Percentiles rank a stretch among this genome's conserved stretches.
These are phyloP conservation scores for Perca flavescens DNA, from an alignment of 2,113 vertebrate genomes.

Conservation along the genomic window DNA sequence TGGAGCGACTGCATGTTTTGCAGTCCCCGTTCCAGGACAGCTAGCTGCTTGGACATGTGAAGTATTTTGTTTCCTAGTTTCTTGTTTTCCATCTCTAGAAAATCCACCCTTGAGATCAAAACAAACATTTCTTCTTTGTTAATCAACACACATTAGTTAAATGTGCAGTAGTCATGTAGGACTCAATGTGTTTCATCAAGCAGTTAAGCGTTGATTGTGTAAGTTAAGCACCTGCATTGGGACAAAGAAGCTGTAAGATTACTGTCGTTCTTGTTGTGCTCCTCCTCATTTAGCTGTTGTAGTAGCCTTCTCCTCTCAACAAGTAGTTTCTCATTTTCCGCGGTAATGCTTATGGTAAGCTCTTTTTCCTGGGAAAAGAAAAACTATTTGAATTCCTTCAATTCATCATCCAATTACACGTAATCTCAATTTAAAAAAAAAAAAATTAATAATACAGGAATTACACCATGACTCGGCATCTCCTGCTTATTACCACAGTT, in stretches of 20 bases:
- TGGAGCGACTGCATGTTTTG: conserved; percentile 33
- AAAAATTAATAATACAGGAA: neutral
- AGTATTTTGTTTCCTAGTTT: conserved; percentile 54
- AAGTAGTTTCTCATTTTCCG: conserved; percentile 71
- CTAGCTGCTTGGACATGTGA: conserved; percentile 59
- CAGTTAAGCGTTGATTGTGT: neutral
- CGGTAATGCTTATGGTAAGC: conserved; percentile 36
- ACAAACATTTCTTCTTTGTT: neutral
- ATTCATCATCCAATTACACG: neutral
- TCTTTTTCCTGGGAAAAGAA: conserved; percentile 67
- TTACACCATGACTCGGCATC: neutral
- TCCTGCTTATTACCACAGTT: neutral
- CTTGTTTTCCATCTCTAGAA: conserved; percentile 69
- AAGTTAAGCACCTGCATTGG: conserved; percentile 63
- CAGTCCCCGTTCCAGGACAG: conserved; percentile 40
- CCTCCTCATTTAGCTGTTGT: conserved; percentile 60
- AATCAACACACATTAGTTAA: neutral
- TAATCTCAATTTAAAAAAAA: neutral
- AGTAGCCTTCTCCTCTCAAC: conserved; percentile 61
- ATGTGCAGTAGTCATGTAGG: neutral
- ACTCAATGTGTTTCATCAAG: neutral
- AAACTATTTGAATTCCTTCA: neutral
- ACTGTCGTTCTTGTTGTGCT: conserved; percentile 51
- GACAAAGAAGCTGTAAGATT: conserved; percentile 42
- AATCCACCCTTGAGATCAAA: conserved; percentile 57